Evolutionary conservation across 2,888 invertebrate species (phyloP).

Genomic region (Platycheirus albimanus): DNA sequence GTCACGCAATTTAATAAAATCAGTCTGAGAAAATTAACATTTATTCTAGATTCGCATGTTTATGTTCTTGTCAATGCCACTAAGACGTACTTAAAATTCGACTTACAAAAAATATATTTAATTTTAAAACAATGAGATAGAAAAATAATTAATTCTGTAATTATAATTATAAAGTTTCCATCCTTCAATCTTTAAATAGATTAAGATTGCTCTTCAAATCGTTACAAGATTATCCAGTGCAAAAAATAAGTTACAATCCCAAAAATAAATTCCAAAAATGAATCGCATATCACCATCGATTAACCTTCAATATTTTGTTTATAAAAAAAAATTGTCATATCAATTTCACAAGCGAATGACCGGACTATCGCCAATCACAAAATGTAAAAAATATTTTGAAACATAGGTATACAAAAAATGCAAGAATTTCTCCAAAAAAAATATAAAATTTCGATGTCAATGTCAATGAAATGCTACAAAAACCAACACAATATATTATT

Average conservation of each 20-base stretch:
- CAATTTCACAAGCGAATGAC: conserved; percentile 45
- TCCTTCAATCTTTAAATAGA: conserved; percentile 6
- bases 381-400: conserved; percentile 41
- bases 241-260: background rate
- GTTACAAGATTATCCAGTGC: background rate
- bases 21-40: background rate
- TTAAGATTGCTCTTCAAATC: background rate
- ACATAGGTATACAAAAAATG: conserved; percentile 17
- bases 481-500: conserved; percentile 34
- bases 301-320: conserved; percentile 25
- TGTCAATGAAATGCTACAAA: conserved; percentile 45
- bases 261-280: conserved; percentile 19
- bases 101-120: background rate
- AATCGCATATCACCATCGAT: background rate
- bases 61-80: background rate
- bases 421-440: conserved; percentile 15
- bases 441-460: conserved; percentile 50
- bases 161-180: background rate
- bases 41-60: background rate
- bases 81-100: background rate
- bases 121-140: no score
- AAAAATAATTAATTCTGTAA: background rate
- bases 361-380: conserved; percentile 19
- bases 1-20: background rate
- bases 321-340: conserved; percentile 2